These are phyloP conservation scores for Cyrtorhinus lividipennis DNA, from an alignment of 1,140 invertebrate species.

Conservation along the genomic window DNA sequence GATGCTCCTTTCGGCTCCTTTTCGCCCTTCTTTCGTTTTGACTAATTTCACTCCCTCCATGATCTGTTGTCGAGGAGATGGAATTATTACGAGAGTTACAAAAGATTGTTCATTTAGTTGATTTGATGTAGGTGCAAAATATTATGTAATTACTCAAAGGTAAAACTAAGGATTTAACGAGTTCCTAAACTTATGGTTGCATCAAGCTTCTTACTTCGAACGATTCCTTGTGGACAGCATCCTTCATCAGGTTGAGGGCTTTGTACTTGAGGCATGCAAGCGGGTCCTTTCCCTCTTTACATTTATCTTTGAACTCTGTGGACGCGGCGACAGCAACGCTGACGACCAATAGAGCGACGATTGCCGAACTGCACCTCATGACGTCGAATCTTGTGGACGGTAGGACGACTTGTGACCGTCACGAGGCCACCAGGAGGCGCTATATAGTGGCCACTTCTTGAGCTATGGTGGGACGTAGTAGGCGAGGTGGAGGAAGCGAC, in stretches of 20 bases:
- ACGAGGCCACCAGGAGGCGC: too few species aligned
- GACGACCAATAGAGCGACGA: not conserved
- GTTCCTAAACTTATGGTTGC: too few species aligned
- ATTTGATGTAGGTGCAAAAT: too few species aligned
- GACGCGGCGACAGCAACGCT: conserved; percentile 29
- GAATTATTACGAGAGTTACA: conserved; percentile 2
- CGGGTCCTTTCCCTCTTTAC: conserved; percentile 54
- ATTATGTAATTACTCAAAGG: not conserved
- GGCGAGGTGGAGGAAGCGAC: too few species aligned
- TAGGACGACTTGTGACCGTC: too few species aligned
- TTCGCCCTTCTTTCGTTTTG: conserved; percentile 36
- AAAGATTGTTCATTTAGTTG: not conserved
- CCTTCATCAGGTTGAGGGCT: conserved; percentile 57
- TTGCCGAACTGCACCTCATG: not conserved
- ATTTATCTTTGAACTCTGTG: conserved; percentile 54
- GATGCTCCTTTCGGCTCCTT: conserved; percentile 34
- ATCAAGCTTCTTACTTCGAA: conserved; percentile 59
- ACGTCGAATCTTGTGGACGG: too few species aligned
- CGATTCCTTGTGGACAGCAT: conserved; percentile 58
- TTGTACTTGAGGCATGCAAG: conserved; percentile 68
- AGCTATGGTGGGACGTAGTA: too few species aligned
- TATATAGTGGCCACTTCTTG: too few species aligned
- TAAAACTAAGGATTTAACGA: too few species aligned
- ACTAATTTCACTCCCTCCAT: conserved; percentile 55
- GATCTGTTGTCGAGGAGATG: too few species aligned